Percentiles rank a stretch among this genome's conserved stretches.
phyloP scores from a whole-genome alignment of 1,140 invertebrate genomes.

The Dysdera silvatica region DNA sequence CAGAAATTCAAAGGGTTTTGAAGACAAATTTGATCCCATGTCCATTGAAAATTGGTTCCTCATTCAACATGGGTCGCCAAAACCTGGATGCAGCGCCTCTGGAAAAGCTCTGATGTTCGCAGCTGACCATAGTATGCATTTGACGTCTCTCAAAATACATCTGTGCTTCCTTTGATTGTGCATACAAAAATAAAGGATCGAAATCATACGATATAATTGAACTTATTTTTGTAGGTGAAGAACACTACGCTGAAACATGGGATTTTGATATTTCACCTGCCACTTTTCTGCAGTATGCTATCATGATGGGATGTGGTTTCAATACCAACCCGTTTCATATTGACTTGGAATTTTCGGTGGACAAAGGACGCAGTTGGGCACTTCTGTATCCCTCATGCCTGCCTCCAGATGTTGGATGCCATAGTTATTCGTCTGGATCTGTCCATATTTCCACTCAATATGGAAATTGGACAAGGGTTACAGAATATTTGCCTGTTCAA shows the following conservation, averaged over 20 bases:
- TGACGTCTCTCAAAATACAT: neutral
- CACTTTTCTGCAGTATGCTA: constrained; percentile 47
- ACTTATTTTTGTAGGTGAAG: constrained; percentile 11
- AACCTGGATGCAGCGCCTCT: constrained; percentile 15
- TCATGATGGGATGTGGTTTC: constrained; percentile 43
- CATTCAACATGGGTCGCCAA: constrained; percentile 34
- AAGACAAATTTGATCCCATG: constrained; percentile 43
- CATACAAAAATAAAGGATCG: no score
- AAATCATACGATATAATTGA: no score
- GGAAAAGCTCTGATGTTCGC: constrained; percentile 22
- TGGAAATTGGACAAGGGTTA: constrained; percentile 45
- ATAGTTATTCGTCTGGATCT: constrained; percentile 43
- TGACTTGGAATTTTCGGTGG: constrained; percentile 45
- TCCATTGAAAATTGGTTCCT: constrained; percentile 41
- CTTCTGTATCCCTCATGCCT: constrained; percentile 43
- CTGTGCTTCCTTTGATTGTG: no score
- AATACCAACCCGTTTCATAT: constrained; percentile 36
- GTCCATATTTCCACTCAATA: constrained; percentile 42
- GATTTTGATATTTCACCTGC: constrained; percentile 44
- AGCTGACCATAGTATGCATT: constrained; percentile 20
- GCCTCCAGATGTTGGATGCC: constrained; percentile 44
- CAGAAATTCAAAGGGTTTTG: constrained; percentile 39
- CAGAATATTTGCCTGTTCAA: constrained; percentile 41
- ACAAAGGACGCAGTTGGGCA: constrained; percentile 45
- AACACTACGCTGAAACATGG: constrained; percentile 46